These are phyloP conservation scores for Sparus aurata DNA, from an alignment of 2,797 vertebrate species.

Conservation along the genomic window DNA sequence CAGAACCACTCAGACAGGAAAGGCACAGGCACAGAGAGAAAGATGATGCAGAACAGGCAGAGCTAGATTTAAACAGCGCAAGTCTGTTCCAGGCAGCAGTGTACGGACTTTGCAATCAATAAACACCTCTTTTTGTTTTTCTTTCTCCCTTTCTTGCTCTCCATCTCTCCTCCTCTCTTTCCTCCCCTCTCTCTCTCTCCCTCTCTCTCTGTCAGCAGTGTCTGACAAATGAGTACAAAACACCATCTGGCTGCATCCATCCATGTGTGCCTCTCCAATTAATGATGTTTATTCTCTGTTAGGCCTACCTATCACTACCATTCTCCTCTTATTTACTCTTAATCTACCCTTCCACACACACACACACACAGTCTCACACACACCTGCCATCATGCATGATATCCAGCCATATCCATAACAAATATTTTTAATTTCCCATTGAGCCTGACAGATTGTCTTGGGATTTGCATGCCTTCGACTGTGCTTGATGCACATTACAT, in stretches of 20 bases:
- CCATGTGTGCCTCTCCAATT: conserved; percentile 82
- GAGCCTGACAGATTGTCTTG: conserved; percentile 28
- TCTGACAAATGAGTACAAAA: conserved; percentile 87
- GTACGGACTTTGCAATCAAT: conserved; percentile 64
- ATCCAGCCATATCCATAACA: conserved; percentile 31
- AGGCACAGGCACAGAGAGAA: conserved; percentile 49
- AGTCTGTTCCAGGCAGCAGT: conserved; percentile 63
- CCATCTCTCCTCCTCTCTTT: conserved; percentile 47
- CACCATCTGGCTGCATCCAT: conserved; percentile 85
- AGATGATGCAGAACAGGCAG: conserved; percentile 54
- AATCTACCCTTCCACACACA: conserved; percentile 46
- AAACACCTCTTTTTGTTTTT: conserved; percentile 59
- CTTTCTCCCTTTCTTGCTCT: conserved; percentile 49
- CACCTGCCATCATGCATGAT: conserved; percentile 50
- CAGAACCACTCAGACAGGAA: conserved; percentile 63
- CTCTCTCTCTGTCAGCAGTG: conserved; percentile 75
- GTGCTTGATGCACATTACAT: neutral
- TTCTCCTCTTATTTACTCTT: conserved; percentile 76
- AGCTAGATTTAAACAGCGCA: conserved; percentile 61
- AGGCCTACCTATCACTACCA: conserved; percentile 72
- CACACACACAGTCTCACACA: neutral
- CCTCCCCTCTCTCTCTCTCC: conserved; percentile 18
- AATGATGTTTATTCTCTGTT: conserved; percentile 82
- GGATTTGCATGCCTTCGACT: neutral
- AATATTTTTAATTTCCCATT: conserved; percentile 45